Base-by-base conservation (phyloP, 2,113 vertebrate genomes). In the Steatornis caripensis region DNA sequence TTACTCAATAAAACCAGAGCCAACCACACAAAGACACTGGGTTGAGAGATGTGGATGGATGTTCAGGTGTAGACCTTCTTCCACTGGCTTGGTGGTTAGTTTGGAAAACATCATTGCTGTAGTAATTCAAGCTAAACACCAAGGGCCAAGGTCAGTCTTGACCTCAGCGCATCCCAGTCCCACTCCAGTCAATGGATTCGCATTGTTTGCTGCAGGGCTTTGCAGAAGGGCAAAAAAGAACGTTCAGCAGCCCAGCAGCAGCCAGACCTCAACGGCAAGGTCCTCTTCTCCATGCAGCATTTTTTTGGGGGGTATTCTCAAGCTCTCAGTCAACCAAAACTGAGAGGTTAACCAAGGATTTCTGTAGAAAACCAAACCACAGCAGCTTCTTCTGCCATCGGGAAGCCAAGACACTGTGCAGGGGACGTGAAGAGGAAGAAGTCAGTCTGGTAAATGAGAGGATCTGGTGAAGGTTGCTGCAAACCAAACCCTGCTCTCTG, bases 1-100 rank as follows among this genome's bases (percentile, higher is more conserved):
- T 43, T 48, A 15, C 61, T 49, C 1, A 1, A 2, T 26, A 64
- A 16, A 21, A 8, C 8, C 53, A 48, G 39, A 85, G 43, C 36
- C 70, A 60, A 85, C 65, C 30, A 13, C 53, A 9, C 34, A 66
- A 29, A 58, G 74, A 49, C 39, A 12, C 5, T 7, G 32, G 9
- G 30, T 53, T 0, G 0, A 53, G 68, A 62, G 46, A 41, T 62
- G 15, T 26, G 30, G 22, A 30, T 43, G 69, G 36, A 46, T 0
- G 0, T 45, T 37, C 26, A 14, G 15, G 45, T n/a, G 7, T 13
- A n/a, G 54, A 70, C 22, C 9, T 51, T 36, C 24, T 49, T 37
- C 60, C 21, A 12, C 6, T 27, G 45, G 21, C 61, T 21, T 32
- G 39, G 39, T 11, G 22, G 7, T 21, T 36, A 37, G 10, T 21